Evolutionary conservation across 2,113 vertebrate species (phyloP), one percentile per base, ranked within the genome.

Genomic region (Chamaetylas fuelleborni): DNA sequence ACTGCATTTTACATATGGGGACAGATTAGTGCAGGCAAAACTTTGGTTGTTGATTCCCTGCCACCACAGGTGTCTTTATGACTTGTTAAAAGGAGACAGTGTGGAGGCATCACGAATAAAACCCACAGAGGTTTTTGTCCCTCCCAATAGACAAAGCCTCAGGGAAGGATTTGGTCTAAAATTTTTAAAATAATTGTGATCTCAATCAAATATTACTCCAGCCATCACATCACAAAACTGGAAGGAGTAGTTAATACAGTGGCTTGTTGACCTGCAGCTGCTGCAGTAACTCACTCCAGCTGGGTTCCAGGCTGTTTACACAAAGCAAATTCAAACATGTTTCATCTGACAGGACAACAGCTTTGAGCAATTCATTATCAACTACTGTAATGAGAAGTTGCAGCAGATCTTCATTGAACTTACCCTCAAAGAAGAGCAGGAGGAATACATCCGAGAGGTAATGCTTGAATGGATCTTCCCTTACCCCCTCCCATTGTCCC

Each of bases 331-430:
- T 14, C 61, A 87, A 93, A 69, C 38, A 3, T 90, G 51, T 77
- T 90, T 96, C 89, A 26, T 93, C 83, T 95, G 72, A 43, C 96
- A 99, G 99, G 99, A 99, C 92, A 99, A 99, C 98, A 99, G 99
- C 97, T 99, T 99, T 91, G 99, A 99, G 96, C 99, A 99, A 96
- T 99, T 99, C 96, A 99, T 99, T 95, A 99, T 99, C 97, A 99
- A 99, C 97, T 99, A 99, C 94, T 99, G 99, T 95, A 99, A 99
- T 45, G 99, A 99, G 97, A 99, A 99, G 95, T 94, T 99, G 86
- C 99, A 99, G 94, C 99, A 99, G 97, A 99, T 99, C 97, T 99
- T 99, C 98, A 99, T 99, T 47, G 99, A 99, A 92, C 98, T 99
- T 18, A 99, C 99, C 18, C 97, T 99, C 78, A 99, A 99, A 33